Base-by-base conservation (phyloP, 2,888 invertebrate species). In the Epiblema foenella region DNA sequence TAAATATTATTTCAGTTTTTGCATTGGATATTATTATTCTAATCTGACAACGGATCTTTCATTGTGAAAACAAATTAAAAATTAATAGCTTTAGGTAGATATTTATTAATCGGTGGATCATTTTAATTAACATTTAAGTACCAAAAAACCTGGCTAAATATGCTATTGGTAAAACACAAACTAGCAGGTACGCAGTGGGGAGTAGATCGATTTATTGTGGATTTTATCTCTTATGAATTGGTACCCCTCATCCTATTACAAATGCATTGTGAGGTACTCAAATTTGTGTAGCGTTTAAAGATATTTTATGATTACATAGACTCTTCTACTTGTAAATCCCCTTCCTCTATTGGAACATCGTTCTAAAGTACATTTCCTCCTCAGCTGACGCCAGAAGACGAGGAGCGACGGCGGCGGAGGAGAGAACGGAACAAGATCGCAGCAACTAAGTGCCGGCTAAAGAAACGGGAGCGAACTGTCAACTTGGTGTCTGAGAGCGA, bases 391-490 rank as follows among this genome's bases (percentile, higher is more conserved):
- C 97, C 97, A 62, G 98, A 98, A 93, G 98, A 98, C 84, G 98
- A 98, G 90, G 98, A 98, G 84, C 94, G 98, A 46, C 94, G 98
- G 70, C 94, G 97, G 73, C 95, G 98, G 70, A 94, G 98, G 82
- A 95, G 98, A 81, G 98, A 98, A 89, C 94, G 98, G 78, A 98
- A 98, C 89, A 98, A 98, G 93, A 97, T 98, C 76, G 98, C 98
- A 65, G 98, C 98, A 72, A 98, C 98, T 12, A 98, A 98, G 89
- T 98, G 98, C 85, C 95, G 98, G 77, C 95, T 98, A 94, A 98
- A 98, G 95, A 98, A 98, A 88, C 96, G 98, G 51, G 98, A 98
- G 85, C 95, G 97, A 77, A 98, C 98, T 1, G 96, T 96, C 79
- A 97, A 97, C 84, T 92, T 98, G 77, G 96, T 98, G 78, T 96